Conservation (phyloP, 2,888 invertebrate species). For the Ochropleura leucogaster region DNA sequence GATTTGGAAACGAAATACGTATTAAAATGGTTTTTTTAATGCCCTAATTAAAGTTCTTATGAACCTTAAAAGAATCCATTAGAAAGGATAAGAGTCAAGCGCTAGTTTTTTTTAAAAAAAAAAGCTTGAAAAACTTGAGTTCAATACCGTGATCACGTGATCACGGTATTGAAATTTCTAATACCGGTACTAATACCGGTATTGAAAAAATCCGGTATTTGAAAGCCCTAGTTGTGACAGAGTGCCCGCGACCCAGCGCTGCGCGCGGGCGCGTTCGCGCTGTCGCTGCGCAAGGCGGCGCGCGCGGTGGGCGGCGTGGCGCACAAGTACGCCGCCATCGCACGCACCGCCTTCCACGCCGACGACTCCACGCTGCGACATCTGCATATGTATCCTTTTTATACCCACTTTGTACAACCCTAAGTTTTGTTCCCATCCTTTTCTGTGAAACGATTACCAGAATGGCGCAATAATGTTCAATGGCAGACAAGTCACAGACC, state of each 20-base stretch:
- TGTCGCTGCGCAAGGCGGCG: slow-evolving; percentile 78
- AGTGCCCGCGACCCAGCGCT: slow-evolving; percentile 80
- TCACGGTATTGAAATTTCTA: too few species aligned
- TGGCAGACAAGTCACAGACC: not conserved
- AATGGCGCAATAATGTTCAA: not conserved
- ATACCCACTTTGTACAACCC: not conserved
- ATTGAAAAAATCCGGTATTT: too few species aligned
- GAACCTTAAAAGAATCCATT: too few species aligned
- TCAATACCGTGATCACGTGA: too few species aligned
- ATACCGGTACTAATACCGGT: too few species aligned
- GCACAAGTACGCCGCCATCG: slow-evolving; percentile 77
- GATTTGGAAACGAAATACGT: too few species aligned
- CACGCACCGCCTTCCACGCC: slow-evolving; percentile 85
- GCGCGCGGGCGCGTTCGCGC: slow-evolving; percentile 80
- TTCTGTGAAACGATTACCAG: not conserved
- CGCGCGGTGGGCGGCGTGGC: slow-evolving; percentile 72
- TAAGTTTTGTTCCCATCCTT: not conserved
- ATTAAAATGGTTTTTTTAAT: too few species aligned
- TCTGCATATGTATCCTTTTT: slow-evolving; percentile 87
- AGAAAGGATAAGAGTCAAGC: too few species aligned
- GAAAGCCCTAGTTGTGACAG: too few species aligned
- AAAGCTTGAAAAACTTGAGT: too few species aligned
- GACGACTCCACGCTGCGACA: slow-evolving; percentile 82
- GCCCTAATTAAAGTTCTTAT: too few species aligned
- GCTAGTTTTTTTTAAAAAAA: too few species aligned